A percentile compares a stretch with the other conserved stretches of the same genome.
These are phyloP conservation scores for Thera britannica DNA, from an alignment of 2,888 invertebrate genomes.

Conservation along the genomic window DNA sequence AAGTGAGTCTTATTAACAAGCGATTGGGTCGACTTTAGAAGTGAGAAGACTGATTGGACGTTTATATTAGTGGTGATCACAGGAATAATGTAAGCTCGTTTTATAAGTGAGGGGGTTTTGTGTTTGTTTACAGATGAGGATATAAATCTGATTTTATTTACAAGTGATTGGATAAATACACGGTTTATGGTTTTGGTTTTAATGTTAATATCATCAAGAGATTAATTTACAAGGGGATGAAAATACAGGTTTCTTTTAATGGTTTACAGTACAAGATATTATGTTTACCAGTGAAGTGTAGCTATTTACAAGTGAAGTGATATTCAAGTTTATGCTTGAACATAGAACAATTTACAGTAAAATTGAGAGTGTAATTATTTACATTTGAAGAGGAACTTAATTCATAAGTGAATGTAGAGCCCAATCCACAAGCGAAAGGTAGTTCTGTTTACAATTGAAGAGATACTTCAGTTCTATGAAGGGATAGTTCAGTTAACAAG, in stretches of 20 bases:
- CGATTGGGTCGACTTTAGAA: background rate
- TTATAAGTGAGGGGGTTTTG: background rate
- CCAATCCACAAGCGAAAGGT: constrained; percentile 29
- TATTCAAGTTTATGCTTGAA: background rate
- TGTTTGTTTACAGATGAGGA: background rate
- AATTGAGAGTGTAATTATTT: background rate
- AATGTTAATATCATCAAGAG: background rate
- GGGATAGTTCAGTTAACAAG: background rate
- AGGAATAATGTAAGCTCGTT: background rate
- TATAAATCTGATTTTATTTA: constrained; percentile 15
- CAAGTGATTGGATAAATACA: constrained; percentile 9
- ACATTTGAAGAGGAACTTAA: background rate
- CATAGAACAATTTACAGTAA: background rate
- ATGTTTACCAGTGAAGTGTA: no score
- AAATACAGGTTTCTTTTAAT: no score
- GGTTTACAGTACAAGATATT: no score
- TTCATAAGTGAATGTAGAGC: background rate
- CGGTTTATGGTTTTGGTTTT: constrained; percentile 6
- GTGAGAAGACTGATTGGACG: background rate
- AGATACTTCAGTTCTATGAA: no score
- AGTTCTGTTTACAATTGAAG: no score
- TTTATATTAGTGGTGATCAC: background rate
- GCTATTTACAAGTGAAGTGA: no score
- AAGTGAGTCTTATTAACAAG: background rate
- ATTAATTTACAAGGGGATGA: no score